Conservation (phyloP, 2,113 vertebrate genomes). For the Channa argus region DNA sequence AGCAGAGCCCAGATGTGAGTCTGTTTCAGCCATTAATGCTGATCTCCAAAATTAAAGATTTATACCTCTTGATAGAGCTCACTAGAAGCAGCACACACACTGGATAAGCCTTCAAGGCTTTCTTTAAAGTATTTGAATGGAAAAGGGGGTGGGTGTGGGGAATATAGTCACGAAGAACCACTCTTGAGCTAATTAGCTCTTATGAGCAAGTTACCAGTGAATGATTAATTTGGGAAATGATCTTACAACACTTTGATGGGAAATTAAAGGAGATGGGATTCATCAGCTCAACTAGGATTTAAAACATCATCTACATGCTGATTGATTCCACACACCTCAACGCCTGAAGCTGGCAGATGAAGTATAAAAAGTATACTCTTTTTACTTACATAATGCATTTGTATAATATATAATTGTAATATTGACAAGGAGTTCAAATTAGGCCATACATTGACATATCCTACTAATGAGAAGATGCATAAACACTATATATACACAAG, state of each 20-base stretch:
- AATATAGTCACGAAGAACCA: constrained; percentile 87
- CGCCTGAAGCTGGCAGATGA: background rate
- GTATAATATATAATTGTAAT: no score
- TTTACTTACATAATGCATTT: constrained; percentile 9
- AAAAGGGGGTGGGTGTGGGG: constrained; percentile 56
- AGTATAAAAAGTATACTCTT: background rate
- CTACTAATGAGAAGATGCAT: no score
- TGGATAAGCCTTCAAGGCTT: constrained; percentile 75
- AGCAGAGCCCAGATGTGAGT: constrained; percentile 85
- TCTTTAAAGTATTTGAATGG: constrained; percentile 85
- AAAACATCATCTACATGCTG: constrained; percentile 21
- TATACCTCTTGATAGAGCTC: constrained; percentile 87
- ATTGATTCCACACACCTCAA: constrained; percentile 42
- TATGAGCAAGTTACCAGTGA: constrained; percentile 89
- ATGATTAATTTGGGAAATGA: constrained; percentile 92
- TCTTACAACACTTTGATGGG: constrained; percentile 90
- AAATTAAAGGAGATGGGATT: constrained; percentile 89
- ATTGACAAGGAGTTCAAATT: no score
- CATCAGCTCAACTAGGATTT: constrained; percentile 74
- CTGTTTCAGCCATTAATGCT: constrained; percentile 88
- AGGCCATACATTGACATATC: no score
- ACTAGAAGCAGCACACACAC: constrained; percentile 72
- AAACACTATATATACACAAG: no score
- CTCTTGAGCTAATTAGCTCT: constrained; percentile 91
- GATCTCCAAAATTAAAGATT: constrained; percentile 94